Evolutionary conservation across 1,140 invertebrate genomes (phyloP).

Genomic region (Zaprionus davidi): DNA sequence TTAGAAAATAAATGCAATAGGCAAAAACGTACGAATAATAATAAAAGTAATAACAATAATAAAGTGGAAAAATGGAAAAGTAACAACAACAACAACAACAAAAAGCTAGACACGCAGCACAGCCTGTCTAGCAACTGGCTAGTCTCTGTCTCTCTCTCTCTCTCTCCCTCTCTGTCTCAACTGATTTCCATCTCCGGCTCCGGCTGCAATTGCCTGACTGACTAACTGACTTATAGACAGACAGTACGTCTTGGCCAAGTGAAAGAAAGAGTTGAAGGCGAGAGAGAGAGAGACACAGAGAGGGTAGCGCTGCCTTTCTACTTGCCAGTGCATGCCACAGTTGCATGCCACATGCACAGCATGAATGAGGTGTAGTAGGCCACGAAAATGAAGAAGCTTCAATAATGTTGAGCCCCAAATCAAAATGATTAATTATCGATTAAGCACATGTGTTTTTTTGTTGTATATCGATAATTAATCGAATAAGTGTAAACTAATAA

Average conservation of each 20-base stretch:
- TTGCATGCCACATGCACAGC: conserved; percentile 31
- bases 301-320: conserved; percentile 29
- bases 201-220: conserved; percentile 22
- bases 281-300: too few species aligned
- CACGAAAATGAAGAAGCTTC: background rate
- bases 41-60: conserved; percentile 35
- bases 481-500: background rate
- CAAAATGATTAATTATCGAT: conserved; percentile 27
- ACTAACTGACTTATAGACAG: conserved; percentile 27
- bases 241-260: conserved; percentile 57
- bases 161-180: background rate
- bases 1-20: conserved; percentile 42
- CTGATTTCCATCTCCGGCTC: conserved; percentile 20
- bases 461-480: conserved; percentile 20
- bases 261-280: conserved; percentile 70
- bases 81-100: conserved; percentile 16
- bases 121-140: conserved; percentile 40
- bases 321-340: conserved; percentile 20
- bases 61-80: conserved; percentile 17
- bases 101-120: conserved; percentile 29
- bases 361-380: background rate
- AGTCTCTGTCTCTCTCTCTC: background rate
- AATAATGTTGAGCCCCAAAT: background rate
- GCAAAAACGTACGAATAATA: conserved; percentile 17
- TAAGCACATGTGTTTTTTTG: background rate